phyloP scores from a whole-genome alignment of 2,113 vertebrate genomes.

The Gasterosteus aculeatus region DNA sequence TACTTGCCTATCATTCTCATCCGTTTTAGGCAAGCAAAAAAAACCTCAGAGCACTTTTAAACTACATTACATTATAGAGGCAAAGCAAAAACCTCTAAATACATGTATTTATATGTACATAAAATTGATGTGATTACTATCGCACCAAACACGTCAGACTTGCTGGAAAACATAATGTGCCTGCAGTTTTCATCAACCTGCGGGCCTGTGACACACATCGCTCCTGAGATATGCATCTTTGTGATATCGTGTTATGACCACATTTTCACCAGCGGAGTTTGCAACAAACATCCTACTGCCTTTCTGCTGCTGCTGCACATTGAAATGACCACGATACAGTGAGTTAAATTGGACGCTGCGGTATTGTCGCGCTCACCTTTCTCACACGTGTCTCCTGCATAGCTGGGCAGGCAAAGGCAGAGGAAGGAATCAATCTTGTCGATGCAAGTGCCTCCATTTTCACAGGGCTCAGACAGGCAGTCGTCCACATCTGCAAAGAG shows the following conservation, averaged over 20 bases:
- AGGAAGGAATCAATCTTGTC: conserved; percentile 92
- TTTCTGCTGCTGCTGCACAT: neutral
- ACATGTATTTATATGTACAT: too few species aligned
- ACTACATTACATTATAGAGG: neutral
- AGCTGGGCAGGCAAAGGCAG: conserved; percentile 96
- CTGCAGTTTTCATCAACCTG: conserved; percentile 30
- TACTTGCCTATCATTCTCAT: neutral
- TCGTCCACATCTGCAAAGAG: conserved; percentile 79
- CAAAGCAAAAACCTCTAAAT: neutral
- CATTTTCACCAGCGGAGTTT: conserved; percentile 37
- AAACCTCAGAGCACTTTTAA: neutral
- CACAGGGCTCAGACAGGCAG: conserved; percentile 87
- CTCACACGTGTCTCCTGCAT: conserved; percentile 91
- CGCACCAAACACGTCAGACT: neutral
- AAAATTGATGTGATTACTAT: neutral
- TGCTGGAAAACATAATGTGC: conserved; percentile 8
- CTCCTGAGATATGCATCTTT: conserved; percentile 14
- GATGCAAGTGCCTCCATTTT: conserved; percentile 94
- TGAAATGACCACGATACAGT: neutral
- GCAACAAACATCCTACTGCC: conserved; percentile 18
- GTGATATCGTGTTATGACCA: conserved; percentile 41
- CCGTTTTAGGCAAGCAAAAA: neutral
- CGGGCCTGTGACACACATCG: conserved; percentile 33
- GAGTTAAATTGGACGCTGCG: neutral
- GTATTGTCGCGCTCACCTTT: conserved; percentile 84